Conservation (phyloP, 1,140 invertebrate species). For the Trigoniulus corallinus region DNA sequence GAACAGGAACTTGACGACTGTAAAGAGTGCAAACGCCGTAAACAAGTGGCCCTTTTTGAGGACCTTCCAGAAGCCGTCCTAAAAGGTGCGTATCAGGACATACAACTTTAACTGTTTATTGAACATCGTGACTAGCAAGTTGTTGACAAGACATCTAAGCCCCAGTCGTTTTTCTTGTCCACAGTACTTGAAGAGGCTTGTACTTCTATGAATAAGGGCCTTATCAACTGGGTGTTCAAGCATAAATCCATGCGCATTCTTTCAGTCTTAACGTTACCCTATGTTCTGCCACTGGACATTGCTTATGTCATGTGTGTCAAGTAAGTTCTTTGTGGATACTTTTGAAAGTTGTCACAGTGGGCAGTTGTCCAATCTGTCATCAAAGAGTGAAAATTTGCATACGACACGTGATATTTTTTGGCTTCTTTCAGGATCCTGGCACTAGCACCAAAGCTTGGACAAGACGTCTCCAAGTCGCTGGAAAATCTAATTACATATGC, state of each 20-base stretch:
- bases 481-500: no score
- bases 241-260: conserved; percentile 59
- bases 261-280: conserved; percentile 62
- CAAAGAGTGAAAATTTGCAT: no score
- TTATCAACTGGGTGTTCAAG: conserved; percentile 77
- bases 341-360: no score
- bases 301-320: conserved; percentile 43
- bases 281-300: conserved; percentile 67
- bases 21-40: conserved; percentile 13
- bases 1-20: conserved; percentile 12
- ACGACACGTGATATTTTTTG: no score
- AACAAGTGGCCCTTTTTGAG: conserved; percentile 16
- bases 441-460: no score
- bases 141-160: no score
- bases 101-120: not conserved
- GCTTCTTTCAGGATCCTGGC: no score
- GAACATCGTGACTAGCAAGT: not conserved
- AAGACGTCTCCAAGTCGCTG: no score
- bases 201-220: conserved; percentile 70
- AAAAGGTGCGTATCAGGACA: conserved; percentile 14
- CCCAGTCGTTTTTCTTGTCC: not conserved
- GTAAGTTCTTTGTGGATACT: no score
- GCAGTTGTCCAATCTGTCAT: no score
- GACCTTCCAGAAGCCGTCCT: conserved; percentile 21
- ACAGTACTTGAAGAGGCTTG: conserved; percentile 82